A percentile compares a stretch with the other conserved stretches of the same genome.
phyloP scores from a whole-genome alignment of 1,140 invertebrate genomes.

The Drosophila trapezifrons region DNA sequence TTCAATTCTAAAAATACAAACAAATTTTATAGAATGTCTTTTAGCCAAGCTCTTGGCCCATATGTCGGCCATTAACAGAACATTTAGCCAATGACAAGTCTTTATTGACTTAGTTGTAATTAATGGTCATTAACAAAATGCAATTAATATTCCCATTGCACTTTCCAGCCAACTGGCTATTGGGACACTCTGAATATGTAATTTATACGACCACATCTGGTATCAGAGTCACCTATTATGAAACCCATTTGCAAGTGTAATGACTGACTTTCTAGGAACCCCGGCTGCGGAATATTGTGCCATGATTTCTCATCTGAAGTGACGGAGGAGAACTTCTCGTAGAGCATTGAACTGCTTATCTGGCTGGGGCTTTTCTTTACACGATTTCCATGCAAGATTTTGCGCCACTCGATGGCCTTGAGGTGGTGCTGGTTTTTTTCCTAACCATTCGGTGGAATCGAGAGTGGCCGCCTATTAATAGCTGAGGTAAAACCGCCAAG shows the following conservation, averaged over 20 bases:
- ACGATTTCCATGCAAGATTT: constrained; percentile 61
- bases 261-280: constrained; percentile 25
- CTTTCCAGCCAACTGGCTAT: constrained; percentile 10
- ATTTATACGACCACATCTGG: constrained; percentile 13
- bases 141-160: constrained; percentile 37
- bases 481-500: constrained; percentile 57
- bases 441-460: constrained; percentile 25
- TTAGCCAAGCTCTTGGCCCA: constrained; percentile 8
- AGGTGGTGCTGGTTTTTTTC: constrained; percentile 54
- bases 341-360: constrained; percentile 51
- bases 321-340: constrained; percentile 10
- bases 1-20: not conserved
- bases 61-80: constrained; percentile 17
- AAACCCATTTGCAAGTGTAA: constrained; percentile 38
- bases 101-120: constrained; percentile 31
- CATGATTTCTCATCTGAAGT: constrained; percentile 14
- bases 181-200: constrained; percentile 8
- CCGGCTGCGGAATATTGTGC: not conserved
- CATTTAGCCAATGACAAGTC: constrained; percentile 13
- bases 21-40: not conserved
- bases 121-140: constrained; percentile 41
- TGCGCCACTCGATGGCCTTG: constrained; percentile 70
- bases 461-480: constrained; percentile 62
- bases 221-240: constrained; percentile 8
- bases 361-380: constrained; percentile 48